A percentile compares a stretch with the other conserved stretches of the same genome.
phyloP scores from a whole-genome alignment of 2,888 invertebrate species.

The Troides helena region DNA sequence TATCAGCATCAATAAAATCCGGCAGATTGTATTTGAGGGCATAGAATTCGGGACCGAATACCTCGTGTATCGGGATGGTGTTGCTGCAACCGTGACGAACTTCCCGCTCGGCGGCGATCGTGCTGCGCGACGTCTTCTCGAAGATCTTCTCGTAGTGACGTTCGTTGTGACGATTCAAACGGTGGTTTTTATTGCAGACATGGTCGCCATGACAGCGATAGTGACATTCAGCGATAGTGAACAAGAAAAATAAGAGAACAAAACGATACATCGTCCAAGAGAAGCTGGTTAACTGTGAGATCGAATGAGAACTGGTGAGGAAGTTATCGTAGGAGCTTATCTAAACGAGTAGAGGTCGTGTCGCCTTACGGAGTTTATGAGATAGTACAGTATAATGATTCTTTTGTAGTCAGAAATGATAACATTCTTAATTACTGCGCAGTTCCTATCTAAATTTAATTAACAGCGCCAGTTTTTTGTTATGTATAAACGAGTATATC shows the following conservation, averaged over 20 bases:
- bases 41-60: constrained; percentile 17
- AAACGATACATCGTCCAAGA: constrained; percentile 9
- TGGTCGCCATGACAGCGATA: constrained; percentile 13
- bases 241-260: constrained; percentile 29
- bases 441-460: neutral
- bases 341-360: neutral
- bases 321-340: constrained; percentile 1
- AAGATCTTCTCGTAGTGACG: constrained; percentile 21
- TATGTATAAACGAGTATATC: too few species aligned
- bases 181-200: constrained; percentile 7
- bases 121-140: constrained; percentile 26
- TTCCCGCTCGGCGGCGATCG: constrained; percentile 29
- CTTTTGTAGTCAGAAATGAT: neutral
- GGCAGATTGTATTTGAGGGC: constrained; percentile 22
- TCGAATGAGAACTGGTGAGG: neutral
- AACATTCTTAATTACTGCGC: constrained; percentile 7
- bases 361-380: neutral
- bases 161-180: constrained; percentile 17
- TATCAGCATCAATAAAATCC: constrained; percentile 10
- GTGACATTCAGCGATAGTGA: constrained; percentile 30
- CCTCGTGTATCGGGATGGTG: constrained; percentile 7
- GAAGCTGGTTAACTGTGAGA: neutral
- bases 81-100: constrained; percentile 26
- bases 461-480: too few species aligned
- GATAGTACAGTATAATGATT: constrained; percentile 1